Conservation (phyloP, 2,797 vertebrate species). For the Cynodonichthys magdalenae region DNA sequence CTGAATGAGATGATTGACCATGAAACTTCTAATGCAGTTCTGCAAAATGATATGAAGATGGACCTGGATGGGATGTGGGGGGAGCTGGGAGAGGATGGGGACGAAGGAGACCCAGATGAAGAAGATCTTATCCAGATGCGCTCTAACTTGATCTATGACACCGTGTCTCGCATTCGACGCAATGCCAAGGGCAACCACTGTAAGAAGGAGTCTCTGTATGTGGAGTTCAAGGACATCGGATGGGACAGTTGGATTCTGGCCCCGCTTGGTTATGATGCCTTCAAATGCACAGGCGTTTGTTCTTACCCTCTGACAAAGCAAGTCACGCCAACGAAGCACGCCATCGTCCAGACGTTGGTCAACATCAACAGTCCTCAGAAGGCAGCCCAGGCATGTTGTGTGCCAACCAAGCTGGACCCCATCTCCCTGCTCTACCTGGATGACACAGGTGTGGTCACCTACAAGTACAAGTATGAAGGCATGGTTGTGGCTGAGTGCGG, state of each 20-base stretch:
- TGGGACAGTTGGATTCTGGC: conserved; percentile 99
- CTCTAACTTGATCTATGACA: conserved; percentile 96
- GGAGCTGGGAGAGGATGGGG: conserved; percentile 50
- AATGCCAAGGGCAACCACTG: conserved; percentile 96
- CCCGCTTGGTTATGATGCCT: conserved; percentile 92
- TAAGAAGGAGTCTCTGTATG: conserved; percentile 91
- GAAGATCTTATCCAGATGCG: conserved; percentile 94
- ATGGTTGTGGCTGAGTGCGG: conserved; percentile 98
- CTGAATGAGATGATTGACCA: conserved; percentile 94
- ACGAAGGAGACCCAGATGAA: conserved; percentile 83
- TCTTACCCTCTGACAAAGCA: conserved; percentile 93
- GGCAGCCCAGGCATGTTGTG: conserved; percentile 92
- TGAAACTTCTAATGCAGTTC: conserved; percentile 80
- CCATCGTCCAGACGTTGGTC: conserved; percentile 93
- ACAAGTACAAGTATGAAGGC: conserved; percentile 97
- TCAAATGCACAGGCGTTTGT: conserved; percentile 90
- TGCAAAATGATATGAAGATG: conserved; percentile 75
- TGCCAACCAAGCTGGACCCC: conserved; percentile 95
- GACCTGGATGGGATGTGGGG: conserved; percentile 73
- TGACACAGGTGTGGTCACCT: conserved; percentile 94
- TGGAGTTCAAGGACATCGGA: conserved; percentile 98
- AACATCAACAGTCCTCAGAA: conserved; percentile 94
- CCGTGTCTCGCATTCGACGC: conserved; percentile 90
- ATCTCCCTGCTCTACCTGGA: conserved; percentile 97
- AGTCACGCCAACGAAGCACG: conserved; percentile 95